A percentile compares a stretch with the other conserved stretches of the same genome.
Conservation (phyloP, 2,113 vertebrate species). For the Macroglossus sobrinus region DNA sequence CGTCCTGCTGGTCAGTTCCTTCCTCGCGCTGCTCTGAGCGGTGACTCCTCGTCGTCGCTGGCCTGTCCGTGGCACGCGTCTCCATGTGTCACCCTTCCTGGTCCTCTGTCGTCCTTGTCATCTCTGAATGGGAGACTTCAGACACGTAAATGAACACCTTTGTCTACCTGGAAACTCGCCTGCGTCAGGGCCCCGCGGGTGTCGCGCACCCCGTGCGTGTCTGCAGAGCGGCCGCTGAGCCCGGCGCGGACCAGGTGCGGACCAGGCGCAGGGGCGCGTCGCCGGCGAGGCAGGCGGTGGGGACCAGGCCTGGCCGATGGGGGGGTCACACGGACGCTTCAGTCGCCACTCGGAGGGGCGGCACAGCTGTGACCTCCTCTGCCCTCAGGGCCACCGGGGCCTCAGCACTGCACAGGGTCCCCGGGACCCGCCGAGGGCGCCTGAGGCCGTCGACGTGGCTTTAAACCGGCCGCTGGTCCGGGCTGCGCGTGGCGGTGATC, state of each 20-base stretch:
- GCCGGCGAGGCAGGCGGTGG: not conserved
- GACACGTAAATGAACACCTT: not conserved
- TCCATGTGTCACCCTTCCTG: not conserved
- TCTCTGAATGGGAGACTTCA: not conserved
- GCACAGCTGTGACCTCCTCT: too few species aligned
- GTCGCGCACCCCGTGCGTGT: not conserved
- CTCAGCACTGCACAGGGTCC: not conserved
- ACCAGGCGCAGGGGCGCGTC: not conserved
- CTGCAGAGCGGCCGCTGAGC: not conserved
- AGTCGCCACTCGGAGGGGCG: too few species aligned
- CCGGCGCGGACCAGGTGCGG: not conserved
- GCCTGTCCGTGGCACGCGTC: fast-evolving
- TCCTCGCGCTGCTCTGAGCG: not conserved
- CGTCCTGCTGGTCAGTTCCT: not conserved
- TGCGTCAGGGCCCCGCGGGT: not conserved
- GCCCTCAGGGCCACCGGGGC: not conserved
- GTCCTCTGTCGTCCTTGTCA: not conserved
- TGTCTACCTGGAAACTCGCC: not conserved
- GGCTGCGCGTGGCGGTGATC: not conserved
- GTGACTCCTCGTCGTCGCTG: not conserved
- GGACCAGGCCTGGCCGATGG: too few species aligned
- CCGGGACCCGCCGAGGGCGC: fast-evolving
- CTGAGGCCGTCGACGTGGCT: not conserved
- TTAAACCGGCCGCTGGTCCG: not conserved
- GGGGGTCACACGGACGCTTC: too few species aligned